phyloP scores from a whole-genome alignment of 2,113 vertebrate genomes.

The Heptranchias perlo region DNA sequence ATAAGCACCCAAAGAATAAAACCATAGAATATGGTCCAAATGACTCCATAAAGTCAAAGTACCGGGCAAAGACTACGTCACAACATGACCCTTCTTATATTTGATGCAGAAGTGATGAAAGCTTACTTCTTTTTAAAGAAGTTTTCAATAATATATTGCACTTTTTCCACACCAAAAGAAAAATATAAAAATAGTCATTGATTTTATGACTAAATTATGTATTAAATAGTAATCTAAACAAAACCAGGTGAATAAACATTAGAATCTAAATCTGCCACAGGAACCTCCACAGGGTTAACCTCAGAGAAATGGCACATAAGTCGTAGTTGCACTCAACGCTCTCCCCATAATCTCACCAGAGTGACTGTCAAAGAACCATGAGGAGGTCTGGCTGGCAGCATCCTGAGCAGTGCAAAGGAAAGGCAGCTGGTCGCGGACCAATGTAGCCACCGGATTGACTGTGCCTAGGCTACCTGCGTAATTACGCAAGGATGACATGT shows the following conservation, averaged over 20 bases:
- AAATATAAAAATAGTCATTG: neutral
- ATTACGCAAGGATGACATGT: neutral
- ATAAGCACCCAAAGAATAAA: neutral
- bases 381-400: neutral
- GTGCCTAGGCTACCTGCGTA: neutral
- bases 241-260: neutral
- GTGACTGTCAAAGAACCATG: neutral
- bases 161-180: neutral
- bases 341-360: neutral
- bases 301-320: neutral
- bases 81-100: neutral
- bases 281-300: neutral
- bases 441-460: neutral
- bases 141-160: neutral
- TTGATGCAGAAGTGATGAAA: neutral
- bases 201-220: neutral
- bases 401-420: neutral
- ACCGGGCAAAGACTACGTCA: neutral
- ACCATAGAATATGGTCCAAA: neutral
- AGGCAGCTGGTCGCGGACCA: neutral
- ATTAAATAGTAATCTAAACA: neutral
- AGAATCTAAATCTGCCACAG: neutral
- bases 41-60: neutral
- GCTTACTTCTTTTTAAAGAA: neutral
- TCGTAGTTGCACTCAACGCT: neutral